phyloP scores from a whole-genome alignment of 2,888 invertebrate genomes.

The Galerucella calmariensis region DNA sequence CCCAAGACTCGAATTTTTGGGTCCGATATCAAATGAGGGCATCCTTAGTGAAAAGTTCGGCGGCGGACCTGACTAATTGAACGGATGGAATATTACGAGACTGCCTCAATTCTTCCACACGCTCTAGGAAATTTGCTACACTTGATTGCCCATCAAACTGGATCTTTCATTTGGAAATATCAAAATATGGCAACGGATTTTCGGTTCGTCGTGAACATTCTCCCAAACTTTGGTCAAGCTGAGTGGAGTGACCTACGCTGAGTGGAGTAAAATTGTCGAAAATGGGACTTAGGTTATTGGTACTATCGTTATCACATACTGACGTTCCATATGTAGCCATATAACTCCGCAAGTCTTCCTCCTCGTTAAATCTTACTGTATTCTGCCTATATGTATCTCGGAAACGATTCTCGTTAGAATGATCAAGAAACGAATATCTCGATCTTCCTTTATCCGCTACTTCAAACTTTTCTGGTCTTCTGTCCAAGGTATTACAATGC shows the following conservation, averaged over 20 bases:
- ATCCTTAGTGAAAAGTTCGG: not conserved
- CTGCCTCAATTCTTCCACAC: not conserved
- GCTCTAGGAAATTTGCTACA: not conserved
- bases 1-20: conserved; percentile 16
- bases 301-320: not conserved
- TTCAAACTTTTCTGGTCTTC: too few species aligned
- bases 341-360: not conserved
- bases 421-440: too few species aligned
- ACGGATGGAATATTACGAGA: not conserved
- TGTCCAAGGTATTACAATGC: too few species aligned
- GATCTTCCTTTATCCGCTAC: too few species aligned
- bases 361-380: not conserved
- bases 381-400: not conserved
- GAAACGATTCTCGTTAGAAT: too few species aligned
- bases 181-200: not conserved
- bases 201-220: not conserved
- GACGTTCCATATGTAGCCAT: not conserved
- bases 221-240: not conserved
- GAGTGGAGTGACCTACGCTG: not conserved
- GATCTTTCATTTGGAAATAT: not conserved
- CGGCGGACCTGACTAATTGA: not conserved
- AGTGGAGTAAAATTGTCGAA: not conserved
- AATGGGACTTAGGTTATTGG: not conserved
- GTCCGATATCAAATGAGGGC: conserved; percentile 23
- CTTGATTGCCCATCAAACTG: not conserved